Base-by-base conservation (phyloP, 2,113 vertebrate genomes). In the Agapornis roseicollis region DNA sequence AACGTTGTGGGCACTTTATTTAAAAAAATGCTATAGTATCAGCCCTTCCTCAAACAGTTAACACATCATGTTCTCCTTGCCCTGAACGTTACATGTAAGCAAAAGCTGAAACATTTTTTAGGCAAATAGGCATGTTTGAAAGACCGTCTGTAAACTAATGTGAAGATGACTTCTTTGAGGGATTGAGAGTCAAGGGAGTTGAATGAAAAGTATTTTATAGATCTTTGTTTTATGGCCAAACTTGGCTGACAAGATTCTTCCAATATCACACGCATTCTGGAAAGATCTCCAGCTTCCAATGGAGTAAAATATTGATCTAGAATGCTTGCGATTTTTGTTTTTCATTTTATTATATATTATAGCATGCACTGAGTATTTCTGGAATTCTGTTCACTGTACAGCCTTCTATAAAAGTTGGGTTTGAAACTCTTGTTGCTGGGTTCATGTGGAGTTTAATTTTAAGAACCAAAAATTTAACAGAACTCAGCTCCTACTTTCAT, bases 51-150 rank as follows among this genome's bases (percentile, higher is more conserved):
- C 52, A 5, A 70, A 41, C 17, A 70, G 10, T 53, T 73, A 33
- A 37, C 4, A 9, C 4, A 27, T 24, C 3, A 49, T 17, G 2
- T 78, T 70, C 13, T 7, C 1, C 7, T 78, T 4, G 3, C 11
- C 4, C 84, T 82, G 24, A 46, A 60, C 24, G 17, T n/a, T 39
- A 46, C 1, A 49, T 3, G 13, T 60, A 49, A 73, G 41, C 8
- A 68, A 79, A 90, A 50, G 7, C 22, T 33, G 65, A 44, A 56
- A 50, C 1, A 16, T 33, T 13, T 61, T 79, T 78, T 42, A 76
- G 47, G 7, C 7, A 76, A 79, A 65, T 33, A 33, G 3, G 4
- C 47, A 12, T 31, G 3, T 35, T 46, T 81, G 39, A 84, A 94
- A 35, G 5, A 12, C 18, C 41, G 1, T 11, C 39, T 77, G 13